Evolutionary conservation across 1,140 invertebrate species (phyloP).

Genomic region (Zaprionus davidi): DNA sequence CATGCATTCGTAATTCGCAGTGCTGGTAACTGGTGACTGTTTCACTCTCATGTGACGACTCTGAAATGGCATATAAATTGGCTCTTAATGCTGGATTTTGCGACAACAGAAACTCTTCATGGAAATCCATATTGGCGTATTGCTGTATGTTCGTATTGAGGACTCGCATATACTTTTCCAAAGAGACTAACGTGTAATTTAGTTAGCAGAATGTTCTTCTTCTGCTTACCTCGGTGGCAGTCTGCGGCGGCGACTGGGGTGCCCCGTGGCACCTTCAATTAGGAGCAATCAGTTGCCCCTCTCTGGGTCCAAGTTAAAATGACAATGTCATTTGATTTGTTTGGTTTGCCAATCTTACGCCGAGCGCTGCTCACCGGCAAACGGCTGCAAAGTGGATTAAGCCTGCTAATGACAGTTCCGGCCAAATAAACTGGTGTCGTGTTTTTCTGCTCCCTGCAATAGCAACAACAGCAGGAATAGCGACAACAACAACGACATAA

Average conservation of each 20-base stretch:
- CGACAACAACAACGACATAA: slow-evolving; percentile 4
- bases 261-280: slow-evolving; percentile 49
- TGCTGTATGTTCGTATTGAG: background rate
- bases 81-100: slow-evolving; percentile 13
- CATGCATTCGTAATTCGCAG: slow-evolving; percentile 11
- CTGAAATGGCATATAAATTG: slow-evolving; percentile 34
- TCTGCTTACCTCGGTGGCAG: background rate
- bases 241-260: background rate
- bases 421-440: slow-evolving; percentile 51
- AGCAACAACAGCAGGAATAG: slow-evolving; percentile 12
- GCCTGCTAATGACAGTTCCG: slow-evolving; percentile 69
- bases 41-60: slow-evolving; percentile 1
- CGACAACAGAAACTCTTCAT: background rate
- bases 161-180: background rate
- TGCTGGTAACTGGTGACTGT: background rate
- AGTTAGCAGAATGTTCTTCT: background rate
- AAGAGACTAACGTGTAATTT: slow-evolving; percentile 4
- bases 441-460: slow-evolving; percentile 51
- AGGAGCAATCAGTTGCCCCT: slow-evolving; percentile 39
- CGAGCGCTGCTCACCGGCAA: slow-evolving; percentile 15
- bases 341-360: slow-evolving; percentile 49
- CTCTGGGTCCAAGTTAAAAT: slow-evolving; percentile 30
- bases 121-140: background rate
- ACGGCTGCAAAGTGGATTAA: slow-evolving; percentile 68
- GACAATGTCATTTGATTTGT: slow-evolving; percentile 58